Base-by-base conservation (phyloP, 2,113 vertebrate genomes). In the Gobiocypris rarus region DNA sequence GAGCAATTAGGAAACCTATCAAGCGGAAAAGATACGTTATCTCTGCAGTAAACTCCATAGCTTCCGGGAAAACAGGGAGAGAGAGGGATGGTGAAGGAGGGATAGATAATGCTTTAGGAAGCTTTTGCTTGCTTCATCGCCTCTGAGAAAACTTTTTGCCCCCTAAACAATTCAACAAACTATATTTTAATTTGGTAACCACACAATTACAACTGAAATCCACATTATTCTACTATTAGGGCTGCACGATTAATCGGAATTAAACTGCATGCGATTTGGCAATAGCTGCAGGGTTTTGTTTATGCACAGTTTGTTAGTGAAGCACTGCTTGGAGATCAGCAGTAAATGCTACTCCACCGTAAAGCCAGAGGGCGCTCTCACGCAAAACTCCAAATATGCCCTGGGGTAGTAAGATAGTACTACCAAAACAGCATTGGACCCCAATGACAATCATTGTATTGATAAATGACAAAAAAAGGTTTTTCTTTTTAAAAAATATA, bases 11-110 rank as follows among this genome's bases (percentile, higher is more conserved):
- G 81, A 61, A 83, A 50, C 54, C 54, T 48, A 83, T 59, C 81
- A 78, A 45, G 85, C 34, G 75, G 75, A 86, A 86, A 78, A 75
- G 74, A 86, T 83, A 14, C 63, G 73, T 78, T 86, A 86, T 83
- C 74, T 59, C 52, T 38, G 3, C 74, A 77, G 74, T 50, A 79
- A 76, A 61, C 81, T 56, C 81, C 54, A 54, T 73, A 61, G 75
- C 85, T 83, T 19, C 19, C 73, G 74, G 77, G 52, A 41, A 83
- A 63, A 70, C 10, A 0, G 28, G 5, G 28, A 52, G 45, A 63
- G 61, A 38, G 28, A 38, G 45, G 34, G 43, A 56, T 54, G 34
- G n/a, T 45, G 34, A 19, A 24, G 65, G 43, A 70, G 15, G 56
- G 17, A 43, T 31, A 54, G 63, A 43, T 73, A 52, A 26, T 15